Conservation (phyloP, 2,888 invertebrate genomes). For the Bibio marci region DNA sequence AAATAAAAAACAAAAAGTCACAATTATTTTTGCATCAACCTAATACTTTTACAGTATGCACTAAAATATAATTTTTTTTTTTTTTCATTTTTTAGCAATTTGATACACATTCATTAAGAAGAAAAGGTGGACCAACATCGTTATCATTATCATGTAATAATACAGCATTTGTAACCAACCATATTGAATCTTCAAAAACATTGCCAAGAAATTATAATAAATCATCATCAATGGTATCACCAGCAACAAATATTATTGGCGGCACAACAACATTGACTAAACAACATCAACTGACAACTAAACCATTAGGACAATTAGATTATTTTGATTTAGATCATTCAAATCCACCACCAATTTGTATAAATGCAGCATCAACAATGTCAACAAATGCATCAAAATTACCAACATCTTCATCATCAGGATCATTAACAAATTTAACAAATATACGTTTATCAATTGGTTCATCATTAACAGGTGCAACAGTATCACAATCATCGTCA, state of each 20-base stretch:
- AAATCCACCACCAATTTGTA: constrained; percentile 9
- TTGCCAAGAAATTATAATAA: constrained; percentile 21
- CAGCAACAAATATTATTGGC: background rate
- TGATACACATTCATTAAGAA: constrained; percentile 14
- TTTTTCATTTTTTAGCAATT: constrained; percentile 8
- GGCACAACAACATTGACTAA: constrained; percentile 11
- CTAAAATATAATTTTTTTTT: too few relatives aligned
- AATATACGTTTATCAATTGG: constrained; percentile 11
- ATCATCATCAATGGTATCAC: constrained; percentile 6
- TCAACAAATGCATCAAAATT: constrained; percentile 12
- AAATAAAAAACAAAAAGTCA: too few relatives aligned
- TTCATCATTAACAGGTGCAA: constrained; percentile 11
- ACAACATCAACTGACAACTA: constrained; percentile 10
- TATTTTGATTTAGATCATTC: constrained; percentile 68
- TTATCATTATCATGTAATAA: constrained; percentile 12
- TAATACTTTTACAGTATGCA: too few relatives aligned
- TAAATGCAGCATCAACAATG: constrained; percentile 1
- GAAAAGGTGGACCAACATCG: constrained; percentile 21
- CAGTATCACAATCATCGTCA: background rate
- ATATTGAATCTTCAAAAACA: constrained; percentile 21
- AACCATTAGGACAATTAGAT: constrained; percentile 35
- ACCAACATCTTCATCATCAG: background rate
- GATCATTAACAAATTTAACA: constrained; percentile 6
- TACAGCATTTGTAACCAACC: constrained; percentile 10
- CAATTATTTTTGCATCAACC: too few relatives aligned